Conservation (phyloP, 2,113 vertebrate species). For the Elephantulus edwardii region DNA sequence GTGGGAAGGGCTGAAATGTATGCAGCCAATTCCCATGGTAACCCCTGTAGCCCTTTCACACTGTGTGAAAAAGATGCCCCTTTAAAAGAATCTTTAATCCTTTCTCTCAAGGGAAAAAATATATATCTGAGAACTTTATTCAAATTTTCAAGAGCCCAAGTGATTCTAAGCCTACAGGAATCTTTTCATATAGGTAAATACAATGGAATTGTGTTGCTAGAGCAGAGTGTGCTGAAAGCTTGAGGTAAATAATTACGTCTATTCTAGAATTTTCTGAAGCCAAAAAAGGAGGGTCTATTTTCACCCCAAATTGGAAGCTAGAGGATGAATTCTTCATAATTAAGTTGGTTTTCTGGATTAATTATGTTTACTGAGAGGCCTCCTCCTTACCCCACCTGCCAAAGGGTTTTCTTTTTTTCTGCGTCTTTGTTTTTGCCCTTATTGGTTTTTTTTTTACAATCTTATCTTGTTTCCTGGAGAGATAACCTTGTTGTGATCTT, state of each 20-base stretch:
- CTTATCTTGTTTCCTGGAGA: no score
- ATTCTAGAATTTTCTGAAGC: slow-evolving; percentile 24
- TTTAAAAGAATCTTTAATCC: slow-evolving; percentile 83
- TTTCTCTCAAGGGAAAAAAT: slow-evolving; percentile 76
- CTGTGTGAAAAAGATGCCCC: slow-evolving; percentile 83
- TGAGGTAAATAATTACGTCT: slow-evolving; percentile 10
- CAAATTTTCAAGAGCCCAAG: slow-evolving; percentile 53
- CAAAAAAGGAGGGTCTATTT: not conserved
- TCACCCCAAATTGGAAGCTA: not conserved
- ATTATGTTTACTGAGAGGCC: not conserved
- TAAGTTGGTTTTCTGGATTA: not conserved
- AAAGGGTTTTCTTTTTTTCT: not conserved
- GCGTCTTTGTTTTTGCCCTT: no score
- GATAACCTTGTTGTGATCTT: no score
- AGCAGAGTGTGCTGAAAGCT: not conserved
- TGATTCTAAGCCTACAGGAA: not conserved
- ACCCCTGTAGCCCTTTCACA: slow-evolving; percentile 73
- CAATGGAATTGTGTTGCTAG: slow-evolving; percentile 50
- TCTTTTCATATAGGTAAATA: slow-evolving; percentile 59
- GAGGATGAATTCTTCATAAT: slow-evolving; percentile 10
- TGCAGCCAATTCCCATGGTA: slow-evolving; percentile 82
- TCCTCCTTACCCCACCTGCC: no score
- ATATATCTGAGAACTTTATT: slow-evolving; percentile 76
- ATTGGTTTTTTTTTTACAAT: no score
- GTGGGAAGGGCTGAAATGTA: slow-evolving; percentile 78